These are phyloP conservation scores for Sterrhoptilus dennistouni DNA, from an alignment of 2,113 vertebrate genomes.

Conservation along the genomic window DNA sequence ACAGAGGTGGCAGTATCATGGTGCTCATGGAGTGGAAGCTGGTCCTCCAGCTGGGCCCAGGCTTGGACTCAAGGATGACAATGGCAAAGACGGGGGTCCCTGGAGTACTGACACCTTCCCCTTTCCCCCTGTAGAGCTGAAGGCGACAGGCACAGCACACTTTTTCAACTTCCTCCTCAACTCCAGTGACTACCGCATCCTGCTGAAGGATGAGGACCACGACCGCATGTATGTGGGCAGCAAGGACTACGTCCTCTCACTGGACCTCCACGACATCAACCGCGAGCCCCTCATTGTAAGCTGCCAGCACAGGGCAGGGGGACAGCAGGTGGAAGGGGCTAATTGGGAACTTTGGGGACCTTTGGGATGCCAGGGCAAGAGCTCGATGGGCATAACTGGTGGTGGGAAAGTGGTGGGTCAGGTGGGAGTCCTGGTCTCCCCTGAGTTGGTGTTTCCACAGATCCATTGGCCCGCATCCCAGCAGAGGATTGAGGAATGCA, in stretches of 20 bases:
- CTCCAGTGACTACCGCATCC: constrained; percentile 94
- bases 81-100: fast-evolving
- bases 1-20: background rate
- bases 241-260: constrained; percentile 95
- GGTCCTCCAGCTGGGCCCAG: background rate
- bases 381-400: fast-evolving
- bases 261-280: constrained; percentile 98
- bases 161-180: constrained; percentile 97
- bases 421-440: background rate
- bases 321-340: background rate
- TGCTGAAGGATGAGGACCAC: constrained; percentile 97
- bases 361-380: background rate
- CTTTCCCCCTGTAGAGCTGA: constrained; percentile 80
- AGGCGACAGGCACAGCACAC: constrained; percentile 91
- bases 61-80: background rate
- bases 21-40: background rate
- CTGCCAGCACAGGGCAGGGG: fast-evolving
- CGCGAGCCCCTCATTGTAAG: constrained; percentile 97
- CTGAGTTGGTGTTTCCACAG: constrained; percentile 67
- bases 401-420: background rate
- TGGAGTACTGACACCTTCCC: background rate
- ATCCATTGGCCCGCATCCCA: constrained; percentile 94
- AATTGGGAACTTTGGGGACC: fast-evolving
- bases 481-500: constrained; percentile 95
- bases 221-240: constrained; percentile 99